A percentile compares a stretch with the other conserved stretches of the same genome.
phyloP scores from a whole-genome alignment of 2,113 vertebrate species.

The Todiramphus saurophagus region DNA sequence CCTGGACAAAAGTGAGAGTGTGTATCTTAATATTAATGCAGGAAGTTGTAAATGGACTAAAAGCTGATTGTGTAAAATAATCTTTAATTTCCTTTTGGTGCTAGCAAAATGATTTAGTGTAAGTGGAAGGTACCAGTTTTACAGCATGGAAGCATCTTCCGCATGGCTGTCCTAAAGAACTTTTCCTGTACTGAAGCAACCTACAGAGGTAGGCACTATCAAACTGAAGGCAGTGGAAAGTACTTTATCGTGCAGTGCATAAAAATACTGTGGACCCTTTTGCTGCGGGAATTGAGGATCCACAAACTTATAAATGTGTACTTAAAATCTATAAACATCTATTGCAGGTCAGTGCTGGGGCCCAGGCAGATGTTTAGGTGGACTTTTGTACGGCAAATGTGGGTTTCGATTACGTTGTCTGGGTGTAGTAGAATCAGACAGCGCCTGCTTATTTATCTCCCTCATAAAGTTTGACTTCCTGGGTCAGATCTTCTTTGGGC shows the following conservation, averaged over 20 bases:
- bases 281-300: background rate
- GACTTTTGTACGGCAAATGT: rapidly evolving
- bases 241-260: too few species aligned
- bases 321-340: background rate
- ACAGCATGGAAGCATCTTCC: background rate
- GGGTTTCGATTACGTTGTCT: background rate
- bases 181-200: background rate
- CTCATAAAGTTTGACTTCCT: background rate
- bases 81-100: background rate
- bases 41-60: slow-evolving; percentile 5
- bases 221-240: too few species aligned
- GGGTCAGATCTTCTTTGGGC: background rate
- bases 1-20: background rate
- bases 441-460: background rate
- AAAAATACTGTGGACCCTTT: background rate
- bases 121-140: background rate
- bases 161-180: rapidly evolving
- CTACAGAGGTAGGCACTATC: background rate
- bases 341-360: background rate
- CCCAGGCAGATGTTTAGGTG: background rate
- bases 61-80: background rate
- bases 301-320: background rate
- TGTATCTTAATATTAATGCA: slow-evolving; percentile 47
- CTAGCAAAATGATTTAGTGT: background rate
- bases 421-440: background rate